Base-by-base conservation (phyloP, 2,113 vertebrate genomes). In the Cyanistes caeruleus region DNA sequence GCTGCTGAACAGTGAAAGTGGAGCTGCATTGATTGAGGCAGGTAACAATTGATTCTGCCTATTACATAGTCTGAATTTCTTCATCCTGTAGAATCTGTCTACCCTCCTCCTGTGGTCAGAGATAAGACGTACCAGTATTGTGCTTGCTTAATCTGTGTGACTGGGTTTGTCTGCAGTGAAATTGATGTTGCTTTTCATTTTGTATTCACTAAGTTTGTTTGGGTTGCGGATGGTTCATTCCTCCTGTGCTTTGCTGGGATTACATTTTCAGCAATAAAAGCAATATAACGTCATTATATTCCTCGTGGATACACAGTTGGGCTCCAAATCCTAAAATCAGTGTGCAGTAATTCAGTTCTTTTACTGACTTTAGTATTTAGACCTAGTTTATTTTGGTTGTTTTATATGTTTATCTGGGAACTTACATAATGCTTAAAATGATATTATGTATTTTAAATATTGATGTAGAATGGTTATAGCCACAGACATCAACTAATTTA, bases 121-220 rank as follows among this genome's bases (percentile, higher is more conserved):
- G 99, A 99, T 99, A 99, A 99, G 99, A 99, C 98, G 97, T 98
- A 98, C 93, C 97, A 98, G 99, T 98, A 99, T 99, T 99, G 99
- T 99, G 99, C 98, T 99, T 99, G 99, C 99, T 99, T 99, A 99
- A 99, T 99, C 99, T 99, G 99, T 99, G 99, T 99, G 99, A 99
- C 99, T 98, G 98, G 99, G 98, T 99, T 98, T 99, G 99, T 99
- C 99, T 99, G 99, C 98, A 98, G 98, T 98, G 99, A 99, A 99
- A 99, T 99, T 99, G 99, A 99, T 99, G 99, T 99, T 98, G 99
- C 99, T 99, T 99, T 99, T 99, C 99, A 99, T 99, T 98, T 98
- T 98, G 98, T 98, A 98, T 99, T 99, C 98, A 98, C 98, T 98
- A 99, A 99, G 98, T 98, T 98, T 98, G 98, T 98, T 98, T 98